Evolutionary conservation across 2,888 invertebrate genomes (phyloP), one percentile per base, ranked within the genome.

Genomic region (Gerosis bhagava): DNA sequence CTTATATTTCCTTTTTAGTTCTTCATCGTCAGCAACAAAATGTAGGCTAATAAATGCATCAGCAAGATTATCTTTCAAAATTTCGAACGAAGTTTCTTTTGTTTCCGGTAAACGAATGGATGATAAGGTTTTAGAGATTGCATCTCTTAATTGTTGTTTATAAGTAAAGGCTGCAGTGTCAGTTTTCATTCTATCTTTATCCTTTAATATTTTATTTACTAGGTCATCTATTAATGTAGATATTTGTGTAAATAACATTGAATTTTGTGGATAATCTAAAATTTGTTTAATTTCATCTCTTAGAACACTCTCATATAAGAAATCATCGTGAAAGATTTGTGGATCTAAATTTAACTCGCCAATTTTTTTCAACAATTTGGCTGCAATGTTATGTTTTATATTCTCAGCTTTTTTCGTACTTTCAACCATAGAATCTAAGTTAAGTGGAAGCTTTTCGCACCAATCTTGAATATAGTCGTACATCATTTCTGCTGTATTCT

Each of bases 41-140:
- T 73, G 65, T 32, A 80, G 57, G 39, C 69, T 70, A 3, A 82
- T 68, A 50, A 70, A 82, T 11, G 77, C 75, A 47, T 81, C 78
- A 5, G 71, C 76, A 16, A 82, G 40, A 46, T 65, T 62, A 11
- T 77, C 72, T 60, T 73, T 78, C 1, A 82, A 49, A 1, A 63
- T 37, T 52, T 79, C 74, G 45, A 79, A 68, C 6, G 60, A 57
- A 11, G 63, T 65, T 45, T 60, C 49, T 48, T 70, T 68, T 11
- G 72, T 71, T n/a, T 12, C 12, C 2, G 65, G 36, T 1, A 65
- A 17, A n/a, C 10, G 41, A n/a, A 53, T 42, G 5, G 53, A 45
- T 8, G 71, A 66, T 17, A 73, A 45, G 8, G 61, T 60, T 17
- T 59, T 63, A n/a, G 67, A 60, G 42, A 78, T 62, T 2, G 59